Conservation (phyloP, 2,797 vertebrate species). For the Champsocephalus esox region DNA sequence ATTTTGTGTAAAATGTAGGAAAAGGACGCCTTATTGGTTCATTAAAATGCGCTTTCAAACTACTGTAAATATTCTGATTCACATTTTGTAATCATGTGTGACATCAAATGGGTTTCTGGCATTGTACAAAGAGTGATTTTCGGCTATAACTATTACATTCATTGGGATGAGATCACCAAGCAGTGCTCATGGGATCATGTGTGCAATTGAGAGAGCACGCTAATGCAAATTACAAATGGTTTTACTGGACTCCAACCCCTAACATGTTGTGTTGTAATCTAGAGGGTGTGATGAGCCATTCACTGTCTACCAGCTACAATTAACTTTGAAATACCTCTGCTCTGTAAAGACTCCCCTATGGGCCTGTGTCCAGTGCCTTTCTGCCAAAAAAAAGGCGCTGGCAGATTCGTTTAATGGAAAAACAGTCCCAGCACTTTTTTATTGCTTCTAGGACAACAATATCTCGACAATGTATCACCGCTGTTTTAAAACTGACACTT, state of each 20-base stretch:
- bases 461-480: too few relatives aligned
- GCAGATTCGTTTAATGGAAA: too few relatives aligned
- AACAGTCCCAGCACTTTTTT: too few relatives aligned
- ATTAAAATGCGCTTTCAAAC: constrained; percentile 10
- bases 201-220: constrained; percentile 8
- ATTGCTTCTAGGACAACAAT: too few relatives aligned
- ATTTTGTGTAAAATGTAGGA: too few relatives aligned
- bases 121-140: constrained; percentile 6
- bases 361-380: too few relatives aligned
- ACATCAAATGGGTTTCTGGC: constrained; percentile 15
- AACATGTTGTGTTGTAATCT: constrained; percentile 2
- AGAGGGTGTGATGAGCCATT: neutral
- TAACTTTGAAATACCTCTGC: constrained; percentile 2
- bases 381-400: too few relatives aligned
- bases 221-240: constrained; percentile 2
- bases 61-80: constrained; percentile 9
- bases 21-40: neutral
- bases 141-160: constrained; percentile 15
- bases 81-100: constrained; percentile 7
- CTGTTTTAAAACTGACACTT: too few relatives aligned
- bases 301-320: neutral
- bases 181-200: constrained; percentile 3
- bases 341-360: neutral
- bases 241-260: constrained; percentile 5
- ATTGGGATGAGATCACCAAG: constrained; percentile 12